Base-by-base conservation (phyloP, 1,140 invertebrate genomes). In the Drosophila ironensis region DNA sequence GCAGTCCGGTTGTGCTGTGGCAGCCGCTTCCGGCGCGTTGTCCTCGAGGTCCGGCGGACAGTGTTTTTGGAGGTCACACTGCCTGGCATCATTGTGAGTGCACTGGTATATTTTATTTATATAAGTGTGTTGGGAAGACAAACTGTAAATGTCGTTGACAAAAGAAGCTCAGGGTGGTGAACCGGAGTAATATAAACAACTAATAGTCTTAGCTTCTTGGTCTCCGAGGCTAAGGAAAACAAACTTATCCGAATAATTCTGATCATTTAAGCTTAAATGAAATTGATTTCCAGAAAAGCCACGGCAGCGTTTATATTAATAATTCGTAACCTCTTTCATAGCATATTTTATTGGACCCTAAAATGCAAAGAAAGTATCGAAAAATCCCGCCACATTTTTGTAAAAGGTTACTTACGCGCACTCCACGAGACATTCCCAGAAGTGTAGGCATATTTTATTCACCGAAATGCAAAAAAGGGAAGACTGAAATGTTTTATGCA, bases 401-500 rank as follows among this genome's bases (percentile, higher is more conserved):
- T 16, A 24, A 30, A 11, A 33, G 50, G 48, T 33, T 54, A 59
- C 14, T 40, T 51, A 38, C 24, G 9, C 46, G 17, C 33, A 22
- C 17, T 51, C 16, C 11, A n/a, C n/a, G 9, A 11, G 40, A 14
- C 25, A 28, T 9, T 14, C 30, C 54, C 50, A 16, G n/a, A n/a
- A n/a, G n/a, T n/a, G 11, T 20, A 16, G 48, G 42, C 17, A 22
- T 45, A 37, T 60, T 61, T 63, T 63, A 63, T 63, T 27, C 22
- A 14, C 20, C 4, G 12, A 25, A 25, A 11, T 11, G 3, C 30
- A 5, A 5, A 14, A 33, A 33, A 33, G 7, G 30, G n/a, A 6
- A 37, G 40, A 42, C 35, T 44, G 17, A 53, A 52, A 57, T 76
- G 73, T 66, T 72, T 75, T 72, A 68, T 77, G 74, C 56, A 54